Evolutionary conservation across 2,888 invertebrate genomes (phyloP), one percentile per base, ranked within the genome.

Genomic region (Baronia brevicornis): DNA sequence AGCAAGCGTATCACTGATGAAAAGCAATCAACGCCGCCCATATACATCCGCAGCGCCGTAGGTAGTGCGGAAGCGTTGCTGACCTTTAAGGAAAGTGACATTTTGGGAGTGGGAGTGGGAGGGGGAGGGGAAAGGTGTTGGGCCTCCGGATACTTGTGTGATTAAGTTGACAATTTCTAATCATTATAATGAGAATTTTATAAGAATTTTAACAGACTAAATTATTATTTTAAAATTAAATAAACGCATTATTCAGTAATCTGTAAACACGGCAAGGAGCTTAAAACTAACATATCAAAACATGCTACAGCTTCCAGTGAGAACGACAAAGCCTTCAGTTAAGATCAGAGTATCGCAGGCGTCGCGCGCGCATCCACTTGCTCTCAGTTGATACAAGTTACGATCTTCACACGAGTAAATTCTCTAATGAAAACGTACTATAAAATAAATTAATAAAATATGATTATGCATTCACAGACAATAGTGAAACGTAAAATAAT

Each of bases 291-390:
- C 65, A 66, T 65, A 70, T 44, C 67, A 68, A 71, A 51, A 47
- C 51, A 69, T 71, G 74, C 72, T 77, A 68, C 67, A 68, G 59
- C 64, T 62, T 72, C 71, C 70, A 71, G 60, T 46, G 58, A 55
- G 49, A 56, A 48, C 66, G 61, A 69, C 70, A 68, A 60, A 75
- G 70, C 79, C 77, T 79, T 68, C 80, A 82, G 82, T 82, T 67
- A 69, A 63, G 57, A 61, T 65, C 65, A 46, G 66, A 54, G 61
- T 71, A 71, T 71, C 72, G 50, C 59, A 51, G 65, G 55, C 68
- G 74, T 80, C 80, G 80, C 68, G 73, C 75, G 79, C 82, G 52
- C 66, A 51, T 47, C 37, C 40, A 18, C 39, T 43, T 48, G 47
- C 48, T 47, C 45, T 39, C 44, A 44, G 41, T 43, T 28, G 27